Conservation (phyloP, 2,113 vertebrate genomes). For the Anas platyrhynchos region DNA sequence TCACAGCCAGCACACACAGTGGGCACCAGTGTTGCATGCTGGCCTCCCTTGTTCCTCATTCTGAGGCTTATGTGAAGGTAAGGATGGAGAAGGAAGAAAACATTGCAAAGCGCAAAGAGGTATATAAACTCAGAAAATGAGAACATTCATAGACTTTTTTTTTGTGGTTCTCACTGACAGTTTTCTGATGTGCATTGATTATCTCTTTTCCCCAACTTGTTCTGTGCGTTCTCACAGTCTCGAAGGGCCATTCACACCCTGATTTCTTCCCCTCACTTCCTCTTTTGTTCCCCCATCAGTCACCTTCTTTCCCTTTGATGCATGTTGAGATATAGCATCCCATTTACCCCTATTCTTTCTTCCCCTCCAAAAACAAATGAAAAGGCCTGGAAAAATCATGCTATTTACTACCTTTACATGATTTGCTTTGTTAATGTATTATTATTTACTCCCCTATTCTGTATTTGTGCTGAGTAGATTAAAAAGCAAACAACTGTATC, state of each 20-base stretch:
- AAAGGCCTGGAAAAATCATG: neutral
- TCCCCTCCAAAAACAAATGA: neutral
- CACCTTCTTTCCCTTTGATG: neutral
- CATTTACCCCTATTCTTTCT: neutral
- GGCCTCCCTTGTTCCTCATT: neutral
- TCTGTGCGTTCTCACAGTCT: neutral
- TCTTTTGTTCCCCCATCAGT: neutral
- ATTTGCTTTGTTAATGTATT: neutral
- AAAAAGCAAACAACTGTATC: neutral
- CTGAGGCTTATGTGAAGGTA: neutral
- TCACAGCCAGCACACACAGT: too few species aligned
- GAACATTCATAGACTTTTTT: neutral
- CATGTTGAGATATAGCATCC: neutral
- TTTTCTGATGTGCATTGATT: neutral
- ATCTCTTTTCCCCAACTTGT: neutral
- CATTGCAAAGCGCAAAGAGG: neutral
- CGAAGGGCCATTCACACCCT: neutral
- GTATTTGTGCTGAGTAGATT: neutral
- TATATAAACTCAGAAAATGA: neutral
- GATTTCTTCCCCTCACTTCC: neutral
- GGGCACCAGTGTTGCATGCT: neutral
- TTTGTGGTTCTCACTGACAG: neutral
- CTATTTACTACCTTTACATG: neutral
- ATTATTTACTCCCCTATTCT: neutral
- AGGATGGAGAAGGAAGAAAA: neutral